phyloP scores from a whole-genome alignment of 2,797 vertebrate genomes.

The Rhabdomys pumilio region DNA sequence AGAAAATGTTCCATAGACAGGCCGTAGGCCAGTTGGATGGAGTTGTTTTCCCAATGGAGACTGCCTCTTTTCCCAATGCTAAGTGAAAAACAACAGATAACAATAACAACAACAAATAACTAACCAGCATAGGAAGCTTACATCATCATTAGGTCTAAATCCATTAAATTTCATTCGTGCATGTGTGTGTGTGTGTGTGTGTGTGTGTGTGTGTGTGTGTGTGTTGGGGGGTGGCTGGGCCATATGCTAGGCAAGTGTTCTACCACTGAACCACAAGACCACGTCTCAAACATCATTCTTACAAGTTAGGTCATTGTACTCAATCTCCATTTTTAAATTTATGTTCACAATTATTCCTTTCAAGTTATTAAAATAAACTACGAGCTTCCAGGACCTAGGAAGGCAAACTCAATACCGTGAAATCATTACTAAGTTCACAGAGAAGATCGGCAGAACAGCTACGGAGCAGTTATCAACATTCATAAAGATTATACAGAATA shows the following conservation, averaged over 20 bases:
- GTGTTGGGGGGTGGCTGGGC: neutral
- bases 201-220: neutral
- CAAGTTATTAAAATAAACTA: constrained; percentile 55
- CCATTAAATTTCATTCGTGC: neutral
- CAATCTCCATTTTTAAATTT: constrained; percentile 25
- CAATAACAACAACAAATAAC: neutral
- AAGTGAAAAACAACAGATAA: neutral
- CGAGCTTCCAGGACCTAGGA: constrained; percentile 34
- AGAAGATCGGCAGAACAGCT: constrained; percentile 50
- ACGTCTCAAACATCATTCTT: neutral
- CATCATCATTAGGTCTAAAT: constrained; percentile 8
- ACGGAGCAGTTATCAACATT: constrained; percentile 57
- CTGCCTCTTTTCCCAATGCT: neutral
- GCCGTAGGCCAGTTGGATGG: neutral
- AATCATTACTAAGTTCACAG: constrained; percentile 21
- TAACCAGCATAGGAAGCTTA: neutral
- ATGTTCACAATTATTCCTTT: constrained; percentile 29
- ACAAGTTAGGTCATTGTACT: constrained; percentile 2
- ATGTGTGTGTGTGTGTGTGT: neutral
- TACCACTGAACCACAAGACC: neutral
- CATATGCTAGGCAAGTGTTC: neutral
- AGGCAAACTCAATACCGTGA: constrained; percentile 36
- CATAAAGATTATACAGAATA: neutral
- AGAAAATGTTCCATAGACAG: neutral
- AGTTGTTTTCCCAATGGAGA: neutral